Base-by-base conservation (phyloP, 2,797 vertebrate species). In the Hozukius guyotensis region DNA sequence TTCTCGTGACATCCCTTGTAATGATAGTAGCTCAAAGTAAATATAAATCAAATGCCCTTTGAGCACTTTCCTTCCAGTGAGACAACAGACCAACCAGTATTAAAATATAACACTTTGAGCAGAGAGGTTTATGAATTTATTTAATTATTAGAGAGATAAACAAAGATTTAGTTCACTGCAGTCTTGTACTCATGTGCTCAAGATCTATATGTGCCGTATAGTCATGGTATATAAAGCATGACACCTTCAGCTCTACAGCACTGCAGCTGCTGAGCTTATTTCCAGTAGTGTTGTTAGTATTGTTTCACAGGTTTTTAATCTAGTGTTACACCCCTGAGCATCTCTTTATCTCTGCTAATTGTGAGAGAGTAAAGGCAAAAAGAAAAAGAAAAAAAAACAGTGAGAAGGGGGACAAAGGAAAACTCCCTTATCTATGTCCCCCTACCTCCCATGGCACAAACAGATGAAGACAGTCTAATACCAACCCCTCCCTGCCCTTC, bases 401-500 rank as follows among this genome's bases (percentile, higher is more conserved):
- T 2, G 46, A 77, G 60, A 20, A 12, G 2, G 52, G 38, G 25
- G 79, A 42, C 68, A 72, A 31, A 78, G 60, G 53, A 81, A 77
- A 80, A 68, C 8, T 82, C 77, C 56, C 68, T 55, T 52, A 72
- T 87, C 82, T 76, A 22, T 77, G 78, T 72, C 29, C 57, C 53
- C 55, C 60, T 42, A n/a, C 63, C 65, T 87, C 88, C 89, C 77
- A 22, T 63, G 69, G 55, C 56, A 70, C 64, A 75, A 71, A 81
- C 32, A 42, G 67, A 88, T 90, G 85, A 87, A 83, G 78, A 84
- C 65, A 16, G 69, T 82, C 16, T 81, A 87, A 90, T 84, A 84
- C 29, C 86, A 88, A 57, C 42, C 69, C 69, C 32, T 75, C 68
- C 60, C 82, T 87, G 91, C 89, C 92, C 91, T 93, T 93, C 83